These are phyloP conservation scores for Gambusia affinis DNA, from an alignment of 2,113 vertebrate genomes.

Conservation along the genomic window DNA sequence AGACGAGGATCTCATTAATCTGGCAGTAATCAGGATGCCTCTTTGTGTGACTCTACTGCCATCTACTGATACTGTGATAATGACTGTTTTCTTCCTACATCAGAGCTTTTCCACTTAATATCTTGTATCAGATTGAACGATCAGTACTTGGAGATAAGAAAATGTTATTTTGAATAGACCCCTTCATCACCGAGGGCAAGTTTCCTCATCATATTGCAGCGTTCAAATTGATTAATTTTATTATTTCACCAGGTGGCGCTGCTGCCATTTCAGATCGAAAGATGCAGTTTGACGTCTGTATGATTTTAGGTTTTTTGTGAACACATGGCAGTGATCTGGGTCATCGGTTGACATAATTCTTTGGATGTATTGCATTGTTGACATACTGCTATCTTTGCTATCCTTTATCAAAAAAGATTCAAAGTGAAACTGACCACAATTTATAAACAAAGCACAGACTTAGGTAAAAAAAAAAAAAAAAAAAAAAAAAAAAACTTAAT, in stretches of 20 bases:
- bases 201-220: neutral
- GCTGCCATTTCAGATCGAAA: conserved; percentile 19
- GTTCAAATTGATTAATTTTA: conserved; percentile 19
- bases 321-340: neutral
- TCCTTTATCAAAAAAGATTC: neutral
- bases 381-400: neutral
- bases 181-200: neutral
- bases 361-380: neutral
- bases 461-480: no score
- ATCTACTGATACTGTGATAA: neutral
- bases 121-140: neutral
- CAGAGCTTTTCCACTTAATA: neutral
- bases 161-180: neutral
- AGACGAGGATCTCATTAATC: neutral
- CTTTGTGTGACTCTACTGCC: neutral
- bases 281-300: neutral
- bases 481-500: no score
- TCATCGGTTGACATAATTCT: neutral
- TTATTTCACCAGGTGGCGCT: conserved; percentile 68
- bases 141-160: neutral
- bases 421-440: no score
- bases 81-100: neutral
- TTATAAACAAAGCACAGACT: no score
- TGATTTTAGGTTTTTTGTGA: neutral
- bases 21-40: neutral